These are phyloP conservation scores for Ladona fulva DNA, from an alignment of 1,140 invertebrate genomes.

Conservation along the genomic window DNA sequence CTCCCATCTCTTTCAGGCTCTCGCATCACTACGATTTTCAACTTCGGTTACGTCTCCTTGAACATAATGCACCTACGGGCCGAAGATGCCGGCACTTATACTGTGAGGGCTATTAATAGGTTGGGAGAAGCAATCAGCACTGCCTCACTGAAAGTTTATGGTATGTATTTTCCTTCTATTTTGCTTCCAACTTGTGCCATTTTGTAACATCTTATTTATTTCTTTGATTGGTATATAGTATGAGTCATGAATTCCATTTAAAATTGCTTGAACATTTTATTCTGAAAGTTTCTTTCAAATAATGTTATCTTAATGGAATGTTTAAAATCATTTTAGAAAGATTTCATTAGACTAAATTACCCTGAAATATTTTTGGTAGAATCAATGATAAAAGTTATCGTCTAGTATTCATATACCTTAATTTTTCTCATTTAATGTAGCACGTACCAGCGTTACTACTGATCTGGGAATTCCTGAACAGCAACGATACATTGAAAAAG, in stretches of 20 bases:
- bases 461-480: conserved; percentile 87
- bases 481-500: conserved; percentile 84
- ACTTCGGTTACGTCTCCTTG: conserved; percentile 96
- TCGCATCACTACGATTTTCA: conserved; percentile 90
- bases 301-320: too few species aligned
- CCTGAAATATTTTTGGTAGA: too few species aligned
- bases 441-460: conserved; percentile 67
- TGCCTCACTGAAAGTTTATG: conserved; percentile 64
- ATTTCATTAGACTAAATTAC: too few species aligned
- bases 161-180: conserved; percentile 30
- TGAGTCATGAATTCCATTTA: background rate
- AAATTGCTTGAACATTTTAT: conserved; percentile 9
- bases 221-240: too few species aligned
- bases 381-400: too few species aligned
- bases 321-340: too few species aligned
- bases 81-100: conserved; percentile 88
- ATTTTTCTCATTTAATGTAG: conserved; percentile 29
- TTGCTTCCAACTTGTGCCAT: too few species aligned
- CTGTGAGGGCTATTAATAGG: conserved; percentile 78
- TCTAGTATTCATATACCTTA: too few species aligned
- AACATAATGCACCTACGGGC: conserved; percentile 94
- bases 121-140: conserved; percentile 76
- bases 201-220: too few species aligned
- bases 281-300: too few species aligned
- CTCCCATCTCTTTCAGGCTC: conserved; percentile 47